Evolutionary conservation across 2,113 vertebrate species (phyloP), one percentile per base, ranked within the genome.

Genomic region (Alethe castanea): DNA sequence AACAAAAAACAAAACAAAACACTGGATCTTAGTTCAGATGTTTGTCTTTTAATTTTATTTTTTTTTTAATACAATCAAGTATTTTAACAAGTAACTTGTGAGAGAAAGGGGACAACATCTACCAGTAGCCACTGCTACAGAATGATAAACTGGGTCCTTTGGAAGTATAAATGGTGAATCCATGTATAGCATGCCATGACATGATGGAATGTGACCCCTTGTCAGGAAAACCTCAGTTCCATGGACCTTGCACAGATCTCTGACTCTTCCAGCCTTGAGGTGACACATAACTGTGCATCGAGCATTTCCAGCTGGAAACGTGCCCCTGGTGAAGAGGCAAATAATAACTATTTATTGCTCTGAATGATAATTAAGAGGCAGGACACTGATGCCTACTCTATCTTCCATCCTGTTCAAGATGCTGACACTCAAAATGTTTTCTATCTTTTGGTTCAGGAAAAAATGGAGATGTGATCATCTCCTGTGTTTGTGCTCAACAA

Each of bases 181-280:
- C 36, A 52, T 2, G 3, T 9, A 17, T 2, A 29, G 14, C 0
- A 2, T 7, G 19, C 14, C 42, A 80, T 19, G 11, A 35, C 17
- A 9, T 2, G 26, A 69, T 4, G 8, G 40, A 48, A 16, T 23
- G 13, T 4, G 14, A 86, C 3, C 52, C 20, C 7, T 38, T 59
- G 16, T 18, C 17, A 81, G 44, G n/a, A 56, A 81, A 73, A 44
- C 8, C 36, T 36, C 47, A 42, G 28, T 28, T 50, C 11, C 66
- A 29, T 4, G 28, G 42, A 38, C 24, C 16, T 33, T 33, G 29
- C 45, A 53, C 3, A 50, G 59, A 42, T 25, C 80, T 80, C 53
- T 59, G 42, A 20, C 70, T 59, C n/a, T 26, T 15, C 25, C 29
- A 73, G n/a, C 11, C 70, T 52, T n/a, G 47, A 50, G 25, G 24